Evolutionary conservation across 2,888 invertebrate genomes (phyloP).

Genomic region (Tinea trinotella): DNA sequence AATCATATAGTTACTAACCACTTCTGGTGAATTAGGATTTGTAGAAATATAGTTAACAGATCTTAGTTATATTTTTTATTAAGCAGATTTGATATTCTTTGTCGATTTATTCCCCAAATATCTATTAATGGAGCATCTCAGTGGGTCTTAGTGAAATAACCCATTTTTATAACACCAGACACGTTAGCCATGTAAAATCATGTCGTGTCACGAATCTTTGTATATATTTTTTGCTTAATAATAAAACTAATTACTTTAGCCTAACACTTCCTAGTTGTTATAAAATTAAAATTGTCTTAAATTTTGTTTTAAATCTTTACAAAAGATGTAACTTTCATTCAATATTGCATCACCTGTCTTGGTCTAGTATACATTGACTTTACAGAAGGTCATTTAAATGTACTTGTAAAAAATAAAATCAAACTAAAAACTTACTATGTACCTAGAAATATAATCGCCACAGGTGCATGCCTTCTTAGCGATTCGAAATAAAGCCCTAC

Average conservation of each 20-base stretch:
- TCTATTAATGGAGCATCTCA: too few species aligned
- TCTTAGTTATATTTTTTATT: too few species aligned
- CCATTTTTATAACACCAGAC: background rate
- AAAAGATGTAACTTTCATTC: constrained; percentile 2
- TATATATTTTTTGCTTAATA: background rate
- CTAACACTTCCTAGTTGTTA: background rate
- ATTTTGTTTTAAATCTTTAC: background rate
- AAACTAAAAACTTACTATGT: background rate
- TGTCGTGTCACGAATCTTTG: background rate
- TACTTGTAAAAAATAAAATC: background rate
- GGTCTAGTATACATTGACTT: background rate
- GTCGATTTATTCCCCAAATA: too few species aligned
- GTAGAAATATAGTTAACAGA: too few species aligned
- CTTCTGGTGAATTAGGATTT: too few species aligned
- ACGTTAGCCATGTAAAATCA: background rate
- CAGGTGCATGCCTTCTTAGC: too few species aligned
- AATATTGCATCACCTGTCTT: background rate
- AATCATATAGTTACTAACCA: too few species aligned
- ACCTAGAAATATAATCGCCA: too few species aligned
- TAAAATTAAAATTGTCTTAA: background rate
- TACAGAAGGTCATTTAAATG: background rate
- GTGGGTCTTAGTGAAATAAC: too few species aligned
- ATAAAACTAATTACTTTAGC: background rate
- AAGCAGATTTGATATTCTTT: too few species aligned
- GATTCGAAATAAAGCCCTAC: too few species aligned